A percentile compares a stretch with the other conserved stretches of the same genome.
phyloP scores from a whole-genome alignment of 2,888 invertebrate genomes.

The Hecatera dysodea region DNA sequence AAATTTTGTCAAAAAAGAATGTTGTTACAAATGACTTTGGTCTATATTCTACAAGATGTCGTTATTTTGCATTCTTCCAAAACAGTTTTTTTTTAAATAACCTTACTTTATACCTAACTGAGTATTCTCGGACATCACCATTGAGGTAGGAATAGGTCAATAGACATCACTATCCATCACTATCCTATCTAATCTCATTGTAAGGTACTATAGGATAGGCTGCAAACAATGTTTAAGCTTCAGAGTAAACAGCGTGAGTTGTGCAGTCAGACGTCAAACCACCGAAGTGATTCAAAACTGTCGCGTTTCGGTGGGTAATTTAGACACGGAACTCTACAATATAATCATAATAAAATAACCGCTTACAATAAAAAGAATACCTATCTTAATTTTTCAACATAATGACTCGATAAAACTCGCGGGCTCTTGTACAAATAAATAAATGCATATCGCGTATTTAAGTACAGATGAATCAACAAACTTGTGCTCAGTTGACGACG shows the following conservation, averaged over 20 bases:
- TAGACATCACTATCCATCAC: too few relatives aligned
- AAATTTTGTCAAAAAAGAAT: too few relatives aligned
- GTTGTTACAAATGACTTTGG: too few relatives aligned
- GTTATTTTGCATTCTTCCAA: too few relatives aligned
- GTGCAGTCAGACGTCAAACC: not conserved
- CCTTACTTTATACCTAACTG: too few relatives aligned
- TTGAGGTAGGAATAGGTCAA: too few relatives aligned
- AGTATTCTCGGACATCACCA: too few relatives aligned
- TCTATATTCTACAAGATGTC: too few relatives aligned
- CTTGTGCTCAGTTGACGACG: constrained; percentile 62
- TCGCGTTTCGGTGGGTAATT: constrained; percentile 6
- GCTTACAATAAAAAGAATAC: not conserved
- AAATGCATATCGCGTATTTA: constrained; percentile 57
- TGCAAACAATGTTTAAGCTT: too few relatives aligned
- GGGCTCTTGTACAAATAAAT: constrained; percentile 34
- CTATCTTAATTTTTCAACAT: constrained; percentile 32
- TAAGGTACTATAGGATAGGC: too few relatives aligned
- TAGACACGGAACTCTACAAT: constrained; percentile 30
- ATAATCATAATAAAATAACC: constrained; percentile 3
- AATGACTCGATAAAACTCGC: constrained; percentile 7
- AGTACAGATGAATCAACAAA: constrained; percentile 61
- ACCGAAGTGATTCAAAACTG: not conserved
- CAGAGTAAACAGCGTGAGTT: not conserved
- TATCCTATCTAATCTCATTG: too few relatives aligned
- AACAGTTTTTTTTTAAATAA: too few relatives aligned